Base-by-base conservation (phyloP, 1,140 invertebrate genomes). In the Danaus plexippus region DNA sequence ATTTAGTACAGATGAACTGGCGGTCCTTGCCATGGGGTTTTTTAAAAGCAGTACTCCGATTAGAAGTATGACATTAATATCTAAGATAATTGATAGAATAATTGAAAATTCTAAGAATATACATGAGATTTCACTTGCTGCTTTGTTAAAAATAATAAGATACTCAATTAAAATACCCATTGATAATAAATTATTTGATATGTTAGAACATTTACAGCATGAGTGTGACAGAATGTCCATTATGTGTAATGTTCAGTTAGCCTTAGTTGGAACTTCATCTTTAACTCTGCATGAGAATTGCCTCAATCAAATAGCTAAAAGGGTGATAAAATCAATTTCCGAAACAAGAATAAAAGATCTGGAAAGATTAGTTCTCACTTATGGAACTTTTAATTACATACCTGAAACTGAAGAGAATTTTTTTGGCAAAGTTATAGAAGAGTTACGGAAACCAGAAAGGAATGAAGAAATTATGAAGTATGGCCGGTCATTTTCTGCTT, bases 1-100 rank as follows among this genome's bases (percentile, higher is more conserved):
- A 7, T 87, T 91, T 57, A 77, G 64, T 52, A 54, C 88, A 18
- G 87, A 91, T 66, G 91, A 93, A 67, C 47, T 92, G 15, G 89
- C 86, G 18, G 81, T 92, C 46, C 70, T 90, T 43, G 78, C 88
- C 1, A 88, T 92, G 81, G 89, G 89, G 2, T 91, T 90, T 62
- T 91, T 91, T 55, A 91, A 91, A 82, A 89, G 87, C 46, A 81
- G 89, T 70, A 90, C 79, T 11, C 85, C 69, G 47, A 88, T 92
- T 43, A 85, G 78, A 65, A 84, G 81, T 71, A 22, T 62, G 11
- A 41, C 58, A 2, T 72, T 92, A 54, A n/a, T 89, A 3, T 12
- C 51, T 13, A 75, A 76, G 22, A 88, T 92, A 51, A 79, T 90
- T 6, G 42, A 77, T 9, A 84, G 72, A 70, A 56, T 88, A 9